These are phyloP conservation scores for Gastracanthus pulcherrimus DNA, from an alignment of 2,888 invertebrate species.

Conservation along the genomic window DNA sequence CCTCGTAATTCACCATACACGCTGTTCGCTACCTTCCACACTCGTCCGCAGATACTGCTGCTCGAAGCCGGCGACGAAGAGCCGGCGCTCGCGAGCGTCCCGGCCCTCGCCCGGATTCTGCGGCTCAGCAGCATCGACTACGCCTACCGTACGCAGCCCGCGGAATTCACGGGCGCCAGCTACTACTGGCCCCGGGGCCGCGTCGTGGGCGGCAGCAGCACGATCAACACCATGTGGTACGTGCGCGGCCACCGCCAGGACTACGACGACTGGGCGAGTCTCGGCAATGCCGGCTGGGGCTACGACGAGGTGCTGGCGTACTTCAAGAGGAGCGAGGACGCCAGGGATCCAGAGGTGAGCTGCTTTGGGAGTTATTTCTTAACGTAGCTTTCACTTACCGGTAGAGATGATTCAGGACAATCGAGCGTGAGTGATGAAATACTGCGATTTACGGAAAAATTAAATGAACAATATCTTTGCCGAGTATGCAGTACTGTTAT, in stretches of 20 bases:
- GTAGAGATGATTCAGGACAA: background rate
- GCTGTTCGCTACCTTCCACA: too few species aligned
- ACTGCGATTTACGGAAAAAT: too few species aligned
- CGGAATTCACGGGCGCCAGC: background rate
- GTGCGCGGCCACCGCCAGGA: slow-evolving; percentile 4
- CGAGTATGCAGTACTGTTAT: too few species aligned
- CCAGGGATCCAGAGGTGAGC: background rate
- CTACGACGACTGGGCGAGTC: slow-evolving; percentile 19
- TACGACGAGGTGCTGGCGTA: slow-evolving; percentile 21
- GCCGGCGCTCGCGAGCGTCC: slow-evolving; percentile 26
- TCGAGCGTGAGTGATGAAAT: too few species aligned
- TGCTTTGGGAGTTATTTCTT: too few species aligned
- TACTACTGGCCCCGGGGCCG: slow-evolving; percentile 19
- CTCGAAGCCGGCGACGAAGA: slow-evolving; percentile 40
- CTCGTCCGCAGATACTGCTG: slow-evolving; percentile 42
- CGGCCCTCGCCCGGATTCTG: slow-evolving; percentile 32
- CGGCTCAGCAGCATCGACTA: slow-evolving; percentile 10
- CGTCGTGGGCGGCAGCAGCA: slow-evolving; percentile 32
- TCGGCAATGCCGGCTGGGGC: slow-evolving; percentile 17
- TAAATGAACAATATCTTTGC: too few species aligned
- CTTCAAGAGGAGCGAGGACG: background rate
- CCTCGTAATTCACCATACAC: too few species aligned
- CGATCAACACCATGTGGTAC: slow-evolving; percentile 18
- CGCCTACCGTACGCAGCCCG: slow-evolving; percentile 6
- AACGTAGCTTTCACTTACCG: too few species aligned